Percentiles rank a stretch among this genome's conserved stretches.
Evolutionary conservation across 2,888 invertebrate species (phyloP).

Genomic region (Allacma fusca): DNA sequence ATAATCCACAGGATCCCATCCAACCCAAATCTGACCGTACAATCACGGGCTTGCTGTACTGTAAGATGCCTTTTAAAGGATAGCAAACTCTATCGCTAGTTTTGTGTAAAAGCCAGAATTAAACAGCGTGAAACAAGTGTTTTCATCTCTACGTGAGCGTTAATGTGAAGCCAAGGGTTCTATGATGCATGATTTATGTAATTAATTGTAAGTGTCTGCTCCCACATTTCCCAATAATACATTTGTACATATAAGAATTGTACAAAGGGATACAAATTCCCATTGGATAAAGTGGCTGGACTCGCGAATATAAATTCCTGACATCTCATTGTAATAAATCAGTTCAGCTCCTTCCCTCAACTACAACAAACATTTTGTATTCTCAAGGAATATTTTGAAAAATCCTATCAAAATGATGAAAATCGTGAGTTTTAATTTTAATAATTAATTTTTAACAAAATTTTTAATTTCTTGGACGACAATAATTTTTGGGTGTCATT

Average conservation of each 20-base stretch:
- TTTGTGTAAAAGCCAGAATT: neutral
- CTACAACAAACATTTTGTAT: neutral
- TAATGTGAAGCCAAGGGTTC: constrained; percentile 28
- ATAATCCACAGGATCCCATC: too few relatives aligned
- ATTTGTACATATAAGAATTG: neutral
- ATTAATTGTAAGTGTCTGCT: neutral
- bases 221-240: neutral
- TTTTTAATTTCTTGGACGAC: neutral
- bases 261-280: too few relatives aligned
- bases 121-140: constrained; percentile 43
- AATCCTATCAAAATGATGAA: constrained; percentile 45
- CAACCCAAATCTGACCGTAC: too few relatives aligned
- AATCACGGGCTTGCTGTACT: too few relatives aligned
- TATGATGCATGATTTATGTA: neutral
- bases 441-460: neutral
- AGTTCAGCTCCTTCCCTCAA: constrained; percentile 16
- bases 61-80: too few relatives aligned
- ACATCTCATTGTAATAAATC: neutral
- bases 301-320: constrained; percentile 14
- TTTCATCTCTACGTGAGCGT: constrained; percentile 35
- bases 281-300: too few relatives aligned
- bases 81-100: too few relatives aligned
- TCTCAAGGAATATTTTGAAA: constrained; percentile 3
- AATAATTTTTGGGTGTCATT: neutral
- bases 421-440: constrained; percentile 42